These are phyloP conservation scores for Deroptyus accipitrinus DNA, from an alignment of 2,113 vertebrate species.

Conservation along the genomic window DNA sequence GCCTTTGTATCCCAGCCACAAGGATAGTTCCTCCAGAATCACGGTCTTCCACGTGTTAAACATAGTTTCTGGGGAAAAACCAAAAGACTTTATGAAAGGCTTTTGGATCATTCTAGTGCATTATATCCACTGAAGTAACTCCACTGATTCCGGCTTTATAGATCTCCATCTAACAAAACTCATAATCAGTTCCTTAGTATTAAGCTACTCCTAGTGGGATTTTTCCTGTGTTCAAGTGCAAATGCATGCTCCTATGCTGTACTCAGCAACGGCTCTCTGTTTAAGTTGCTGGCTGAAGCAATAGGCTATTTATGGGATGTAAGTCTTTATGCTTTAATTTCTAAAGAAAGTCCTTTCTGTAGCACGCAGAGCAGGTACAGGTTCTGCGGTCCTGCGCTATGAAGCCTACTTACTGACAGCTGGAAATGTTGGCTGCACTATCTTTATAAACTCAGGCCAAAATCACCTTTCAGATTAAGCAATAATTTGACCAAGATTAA, in stretches of 20 bases:
- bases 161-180: neutral
- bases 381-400: neutral
- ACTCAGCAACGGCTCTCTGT: fast-evolving
- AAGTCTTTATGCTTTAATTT: neutral
- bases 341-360: neutral
- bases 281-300: neutral
- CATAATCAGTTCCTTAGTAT: neutral
- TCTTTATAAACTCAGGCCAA: neutral
- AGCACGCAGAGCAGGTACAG: neutral
- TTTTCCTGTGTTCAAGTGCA: neutral
- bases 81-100: neutral
- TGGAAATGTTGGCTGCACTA: neutral
- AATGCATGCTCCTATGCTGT: neutral
- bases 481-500: slow-evolving; percentile 32
- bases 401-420: neutral
- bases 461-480: slow-evolving; percentile 6
- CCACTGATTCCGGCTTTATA: neutral
- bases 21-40: neutral
- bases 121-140: neutral
- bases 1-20: fast-evolving
- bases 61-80: neutral
- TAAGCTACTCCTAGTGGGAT: neutral
- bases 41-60: fast-evolving
- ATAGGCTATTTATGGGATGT: neutral
- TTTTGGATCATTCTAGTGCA: neutral